phyloP scores from a whole-genome alignment of 1,140 invertebrate species.

The Drosophila parabipectinata region DNA sequence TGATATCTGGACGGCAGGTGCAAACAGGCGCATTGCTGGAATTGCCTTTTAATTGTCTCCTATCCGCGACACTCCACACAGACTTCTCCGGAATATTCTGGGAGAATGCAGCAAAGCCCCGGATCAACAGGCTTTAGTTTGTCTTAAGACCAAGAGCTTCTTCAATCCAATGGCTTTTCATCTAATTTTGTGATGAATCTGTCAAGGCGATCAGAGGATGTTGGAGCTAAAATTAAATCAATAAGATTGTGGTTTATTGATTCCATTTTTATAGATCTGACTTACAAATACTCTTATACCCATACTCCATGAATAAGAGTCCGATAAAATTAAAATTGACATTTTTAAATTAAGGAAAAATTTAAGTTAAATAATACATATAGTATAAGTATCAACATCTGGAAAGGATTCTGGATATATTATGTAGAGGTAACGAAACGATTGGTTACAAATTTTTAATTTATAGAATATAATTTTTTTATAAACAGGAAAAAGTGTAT shows the following conservation, averaged over 20 bases:
- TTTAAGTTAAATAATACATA: too few relatives aligned
- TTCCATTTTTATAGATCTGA: too few relatives aligned
- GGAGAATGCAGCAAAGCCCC: slow-evolving; percentile 16
- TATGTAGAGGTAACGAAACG: too few relatives aligned
- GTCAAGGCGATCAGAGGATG: slow-evolving; percentile 31
- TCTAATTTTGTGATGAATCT: slow-evolving; percentile 6
- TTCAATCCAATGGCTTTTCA: slow-evolving; percentile 17
- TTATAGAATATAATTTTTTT: too few relatives aligned
- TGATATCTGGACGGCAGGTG: slow-evolving; percentile 70
- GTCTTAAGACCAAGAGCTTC: slow-evolving; percentile 9
- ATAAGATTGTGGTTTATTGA: neutral
- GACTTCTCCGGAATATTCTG: neutral
- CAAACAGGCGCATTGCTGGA: slow-evolving; percentile 68
- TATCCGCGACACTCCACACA: neutral
- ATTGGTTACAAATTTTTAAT: too few relatives aligned
- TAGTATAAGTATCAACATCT: too few relatives aligned
- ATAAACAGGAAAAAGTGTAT: too few relatives aligned
- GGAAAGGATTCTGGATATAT: too few relatives aligned
- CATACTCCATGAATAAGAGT: too few relatives aligned
- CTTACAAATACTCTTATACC: too few relatives aligned
- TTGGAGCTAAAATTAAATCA: slow-evolving; percentile 8
- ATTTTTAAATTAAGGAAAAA: too few relatives aligned
- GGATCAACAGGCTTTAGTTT: slow-evolving; percentile 37
- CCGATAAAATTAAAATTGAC: too few relatives aligned
- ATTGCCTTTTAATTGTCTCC: slow-evolving; percentile 70